phyloP scores from a whole-genome alignment of 1,140 invertebrate genomes.

The Triops cancriformis region DNA sequence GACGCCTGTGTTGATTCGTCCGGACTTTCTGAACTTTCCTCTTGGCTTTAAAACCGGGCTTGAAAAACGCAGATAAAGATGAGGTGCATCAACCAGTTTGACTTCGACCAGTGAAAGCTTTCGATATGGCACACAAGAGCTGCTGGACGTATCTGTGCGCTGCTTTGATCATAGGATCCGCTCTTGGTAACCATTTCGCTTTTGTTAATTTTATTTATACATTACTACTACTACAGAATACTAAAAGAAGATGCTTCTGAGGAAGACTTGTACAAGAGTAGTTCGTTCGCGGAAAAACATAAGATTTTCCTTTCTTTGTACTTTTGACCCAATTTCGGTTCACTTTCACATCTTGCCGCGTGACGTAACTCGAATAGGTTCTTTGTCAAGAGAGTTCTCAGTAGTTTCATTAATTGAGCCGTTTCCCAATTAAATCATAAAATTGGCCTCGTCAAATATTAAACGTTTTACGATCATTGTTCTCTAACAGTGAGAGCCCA shows the following conservation, averaged over 20 bases:
- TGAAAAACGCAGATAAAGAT: neutral
- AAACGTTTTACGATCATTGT: neutral
- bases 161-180: neutral
- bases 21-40: neutral
- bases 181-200: neutral
- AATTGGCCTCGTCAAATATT: neutral
- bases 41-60: neutral
- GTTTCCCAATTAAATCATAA: too few species aligned
- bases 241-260: neutral
- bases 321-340: too few species aligned
- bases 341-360: neutral
- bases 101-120: neutral
- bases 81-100: neutral
- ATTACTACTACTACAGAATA: neutral
- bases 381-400: neutral
- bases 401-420: too few species aligned
- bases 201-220: neutral
- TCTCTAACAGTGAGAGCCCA: slow-evolving; percentile 18
- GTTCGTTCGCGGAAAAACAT: neutral
- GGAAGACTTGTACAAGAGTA: neutral
- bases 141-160: neutral
- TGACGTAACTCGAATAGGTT: neutral
- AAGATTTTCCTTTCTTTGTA: too few species aligned
- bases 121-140: neutral
- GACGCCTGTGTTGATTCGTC: neutral